Evolutionary conservation across 2,797 vertebrate species (phyloP).

Genomic region (Perodicticus potto): DNA sequence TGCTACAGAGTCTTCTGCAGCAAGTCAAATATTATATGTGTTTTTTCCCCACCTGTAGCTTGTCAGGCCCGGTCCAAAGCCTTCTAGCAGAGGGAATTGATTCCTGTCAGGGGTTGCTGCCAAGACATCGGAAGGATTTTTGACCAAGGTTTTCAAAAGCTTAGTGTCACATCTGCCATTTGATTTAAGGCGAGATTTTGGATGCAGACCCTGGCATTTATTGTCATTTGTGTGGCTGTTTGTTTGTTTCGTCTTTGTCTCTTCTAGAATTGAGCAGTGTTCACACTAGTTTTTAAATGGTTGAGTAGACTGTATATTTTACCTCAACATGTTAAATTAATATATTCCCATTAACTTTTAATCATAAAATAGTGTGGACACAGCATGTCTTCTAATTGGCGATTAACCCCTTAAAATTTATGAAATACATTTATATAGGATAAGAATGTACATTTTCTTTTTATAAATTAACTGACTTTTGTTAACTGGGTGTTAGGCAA

Average conservation of each 20-base stretch:
- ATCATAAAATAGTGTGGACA: conserved; percentile 91
- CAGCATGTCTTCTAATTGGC: conserved; percentile 88
- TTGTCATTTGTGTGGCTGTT: conserved; percentile 86
- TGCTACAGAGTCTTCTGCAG: conserved; percentile 94
- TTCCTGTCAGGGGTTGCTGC: conserved; percentile 94
- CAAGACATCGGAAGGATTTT: conserved; percentile 99
- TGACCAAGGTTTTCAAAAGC: conserved; percentile 99
- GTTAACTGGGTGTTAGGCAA: conserved; percentile 79
- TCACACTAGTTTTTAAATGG: conserved; percentile 90
- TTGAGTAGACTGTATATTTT: conserved; percentile 86
- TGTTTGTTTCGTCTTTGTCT: conserved; percentile 84
- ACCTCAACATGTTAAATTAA: conserved; percentile 84
- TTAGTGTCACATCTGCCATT: conserved; percentile 99
- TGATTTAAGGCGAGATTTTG: conserved; percentile 91
- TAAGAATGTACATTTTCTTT: conserved; percentile 81
- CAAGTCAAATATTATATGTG: conserved; percentile 89
- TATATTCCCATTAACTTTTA: conserved; percentile 86
- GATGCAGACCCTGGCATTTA: conserved; percentile 90
- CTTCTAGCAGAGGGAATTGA: conserved; percentile 92
- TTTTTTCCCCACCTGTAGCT: conserved; percentile 91
- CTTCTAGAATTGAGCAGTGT: conserved; percentile 88
- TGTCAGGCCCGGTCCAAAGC: conserved; percentile 92
- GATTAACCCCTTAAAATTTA: conserved; percentile 91
- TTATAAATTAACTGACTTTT: conserved; percentile 79
- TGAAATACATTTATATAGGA: conserved; percentile 74